Evolutionary conservation across 1,140 invertebrate species (phyloP), one percentile per base, ranked within the genome.

Genomic region (Belonocnema kinseyi): DNA sequence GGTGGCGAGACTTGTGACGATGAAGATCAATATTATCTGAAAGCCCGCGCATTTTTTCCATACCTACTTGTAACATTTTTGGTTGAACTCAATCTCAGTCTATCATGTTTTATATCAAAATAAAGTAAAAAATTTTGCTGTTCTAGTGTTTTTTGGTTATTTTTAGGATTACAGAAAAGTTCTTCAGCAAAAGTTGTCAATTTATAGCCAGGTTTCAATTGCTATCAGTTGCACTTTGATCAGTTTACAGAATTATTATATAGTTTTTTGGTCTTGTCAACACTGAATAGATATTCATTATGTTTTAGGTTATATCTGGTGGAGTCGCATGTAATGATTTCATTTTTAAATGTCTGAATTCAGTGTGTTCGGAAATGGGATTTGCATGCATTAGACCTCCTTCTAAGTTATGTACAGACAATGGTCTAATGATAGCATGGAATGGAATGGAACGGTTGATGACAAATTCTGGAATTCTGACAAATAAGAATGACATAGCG

Each of bases 341-440:
- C 86, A 95, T 99, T 17, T 93, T 94, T 70, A 90, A 92, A 77
- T 93, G 93, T 73, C 88, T 99, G 7, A 82, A 92, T 84, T 89
- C 94, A 76, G 83, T 98, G 61, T 96, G 96, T 86, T 79, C 92
- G 6, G 90, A 95, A 77, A 93, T 93, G 81, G 92, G 92, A 33
- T 97, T 95, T 83, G 92, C 92, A 82, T 92, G 95, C 19, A 93
- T 93, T 58, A 93, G 95, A 80, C 97, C 98, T 19, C 96, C 97
- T 16, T 94, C 95, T n/a, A 93, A 94, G 85, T 93, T 99, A 1
- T 99, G 98, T 87, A 98, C 97, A 5, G 99, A 99, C 89, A 99
- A 99, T 94, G 99, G 98, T 19, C 93, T 98, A n/a, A 99, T 99
- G 99, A 98, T 99, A 82, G 98, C 98, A 21, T 99, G 98, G 98